phyloP scores from a whole-genome alignment of 1,140 invertebrate genomes.

The Caenorhabditis remanei region DNA sequence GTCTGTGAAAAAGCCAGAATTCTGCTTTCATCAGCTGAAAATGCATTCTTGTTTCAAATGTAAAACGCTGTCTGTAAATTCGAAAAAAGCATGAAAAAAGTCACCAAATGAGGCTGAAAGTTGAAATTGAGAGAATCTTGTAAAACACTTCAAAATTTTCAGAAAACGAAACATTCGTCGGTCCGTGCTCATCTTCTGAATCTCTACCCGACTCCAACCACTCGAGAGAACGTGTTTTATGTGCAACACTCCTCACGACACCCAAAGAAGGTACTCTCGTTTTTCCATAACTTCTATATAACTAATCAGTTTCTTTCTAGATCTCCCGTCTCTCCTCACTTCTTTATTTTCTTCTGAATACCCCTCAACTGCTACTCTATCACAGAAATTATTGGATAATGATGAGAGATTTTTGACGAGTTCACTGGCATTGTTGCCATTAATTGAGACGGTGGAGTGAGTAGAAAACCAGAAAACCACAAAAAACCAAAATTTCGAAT shows the following conservation, averaged over 20 bases:
- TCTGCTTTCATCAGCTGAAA: too few species aligned
- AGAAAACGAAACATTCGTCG: conserved; percentile 28
- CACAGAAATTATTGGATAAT: conserved; percentile 14
- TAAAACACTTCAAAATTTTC: neutral
- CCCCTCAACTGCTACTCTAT: neutral
- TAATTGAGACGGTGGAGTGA: neutral
- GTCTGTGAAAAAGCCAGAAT: too few species aligned
- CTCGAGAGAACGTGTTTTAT: neutral
- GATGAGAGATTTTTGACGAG: conserved; percentile 46
- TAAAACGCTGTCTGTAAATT: too few species aligned
- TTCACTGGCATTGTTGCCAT: conserved; percentile 3
- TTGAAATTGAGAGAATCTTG: too few species aligned
- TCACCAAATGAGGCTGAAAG: too few species aligned
- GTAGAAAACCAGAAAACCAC: neutral
- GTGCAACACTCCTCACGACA: neutral
- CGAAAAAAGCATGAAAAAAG: too few species aligned
- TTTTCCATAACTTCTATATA: neutral
- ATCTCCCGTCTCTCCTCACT: neutral
- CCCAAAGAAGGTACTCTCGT: neutral
- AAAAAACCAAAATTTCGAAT: too few species aligned
- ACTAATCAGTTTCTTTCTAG: neutral
- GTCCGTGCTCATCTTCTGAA: neutral
- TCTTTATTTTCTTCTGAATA: neutral
- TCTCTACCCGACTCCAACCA: neutral
- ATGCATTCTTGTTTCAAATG: too few species aligned